Evolutionary conservation across 2,888 invertebrate genomes (phyloP).

Genomic region (Lordiphosa fenestrarum): DNA sequence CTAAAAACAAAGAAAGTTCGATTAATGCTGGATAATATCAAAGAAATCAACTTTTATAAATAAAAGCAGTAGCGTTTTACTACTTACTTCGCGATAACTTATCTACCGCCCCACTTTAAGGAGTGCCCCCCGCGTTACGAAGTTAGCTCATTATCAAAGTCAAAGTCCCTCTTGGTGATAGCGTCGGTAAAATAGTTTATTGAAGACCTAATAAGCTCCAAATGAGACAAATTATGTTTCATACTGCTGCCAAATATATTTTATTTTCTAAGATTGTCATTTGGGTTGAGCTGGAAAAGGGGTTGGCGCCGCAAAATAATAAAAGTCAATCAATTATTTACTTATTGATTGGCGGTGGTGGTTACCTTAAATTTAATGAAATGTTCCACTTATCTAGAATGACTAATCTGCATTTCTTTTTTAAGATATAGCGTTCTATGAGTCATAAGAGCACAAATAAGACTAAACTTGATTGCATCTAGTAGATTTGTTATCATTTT

Average conservation of each 20-base stretch:
- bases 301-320: neutral
- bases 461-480: too few relatives aligned
- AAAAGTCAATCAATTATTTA: slow-evolving; percentile 5
- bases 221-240: slow-evolving; percentile 60
- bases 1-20: too few relatives aligned
- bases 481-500: too few relatives aligned
- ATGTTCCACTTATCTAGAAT: slow-evolving; percentile 7
- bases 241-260: slow-evolving; percentile 26
- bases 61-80: too few relatives aligned
- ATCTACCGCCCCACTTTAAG: neutral
- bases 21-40: too few relatives aligned
- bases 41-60: too few relatives aligned
- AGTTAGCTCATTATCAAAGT: slow-evolving; percentile 31
- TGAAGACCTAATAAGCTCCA: slow-evolving; percentile 40
- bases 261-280: slow-evolving; percentile 28
- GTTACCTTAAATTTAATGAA: slow-evolving; percentile 2
- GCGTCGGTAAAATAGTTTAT: slow-evolving; percentile 61
- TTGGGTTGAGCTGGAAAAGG: slow-evolving; percentile 11
- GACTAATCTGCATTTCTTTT: slow-evolving; percentile 1
- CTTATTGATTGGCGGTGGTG: slow-evolving; percentile 5
- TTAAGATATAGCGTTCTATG: too few relatives aligned
- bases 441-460: too few relatives aligned
- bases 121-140: neutral
- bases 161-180: slow-evolving; percentile 43
- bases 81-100: too few relatives aligned